Base-by-base conservation (phyloP, 2,888 invertebrate species). In the Euplexia lucipara region DNA sequence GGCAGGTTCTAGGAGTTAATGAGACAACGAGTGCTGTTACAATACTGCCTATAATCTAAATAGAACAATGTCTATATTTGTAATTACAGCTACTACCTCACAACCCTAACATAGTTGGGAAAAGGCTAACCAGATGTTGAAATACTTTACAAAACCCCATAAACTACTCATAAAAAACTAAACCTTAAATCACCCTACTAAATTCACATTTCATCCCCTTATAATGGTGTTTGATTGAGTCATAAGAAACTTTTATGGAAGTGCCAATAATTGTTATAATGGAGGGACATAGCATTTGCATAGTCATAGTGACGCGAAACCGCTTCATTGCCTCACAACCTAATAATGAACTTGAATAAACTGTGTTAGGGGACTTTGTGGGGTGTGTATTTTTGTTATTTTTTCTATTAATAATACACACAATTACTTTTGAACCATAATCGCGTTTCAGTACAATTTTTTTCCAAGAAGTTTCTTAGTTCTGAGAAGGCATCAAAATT, bases 301-400 rank as follows among this genome's bases (percentile, higher is more conserved):
- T 74, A 74, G 75, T 70, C 65, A 65, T 75, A 75, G 74, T 64
- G 48, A 52, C 47, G 51, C 75, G 51, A 75, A 65, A 65, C 75
- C 75, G 58, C 60, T 75, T 61, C 58, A 75, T 75, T 47, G 51
- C 64, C 39, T 51, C 44, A 41, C 70, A 47, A 70, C 20, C 30
- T 61, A 54, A 70, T 74, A 75, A 75, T 70, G 49, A 48, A 51
- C 49, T 65, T 44, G 39, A 65, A 58, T 58, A 59, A 52, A 63
- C 26, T 41, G 10, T 52, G 34, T 45, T 48, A 32, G n/a, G 51
- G 57, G 8, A 3, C 22, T 20, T 45, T 10, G 10, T 4, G 39
- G 45, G 41, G 34, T 42, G 37, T 8, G n/a, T 52, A 2, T 32
- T 35, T 54, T 22, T 1, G 14, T 8, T 34, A 26, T 60, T 30